Evolutionary conservation across 2,113 vertebrate species (phyloP).

Genomic region (Plestiodon gilberti): DNA sequence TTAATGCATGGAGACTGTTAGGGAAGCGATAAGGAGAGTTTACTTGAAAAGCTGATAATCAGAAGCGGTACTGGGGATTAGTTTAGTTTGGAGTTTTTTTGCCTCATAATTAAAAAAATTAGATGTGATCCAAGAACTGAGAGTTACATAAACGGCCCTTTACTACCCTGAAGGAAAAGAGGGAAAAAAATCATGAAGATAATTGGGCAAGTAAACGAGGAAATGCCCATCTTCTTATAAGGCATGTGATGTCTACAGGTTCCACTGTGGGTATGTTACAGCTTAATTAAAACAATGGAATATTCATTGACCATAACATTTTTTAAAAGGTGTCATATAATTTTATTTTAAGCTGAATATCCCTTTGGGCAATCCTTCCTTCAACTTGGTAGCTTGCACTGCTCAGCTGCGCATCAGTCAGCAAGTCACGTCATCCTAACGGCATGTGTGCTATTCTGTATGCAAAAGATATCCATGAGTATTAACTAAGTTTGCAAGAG

Average conservation of each 20-base stretch:
- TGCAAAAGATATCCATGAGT: constrained; percentile 77
- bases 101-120: not conserved
- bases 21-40: fast-evolving
- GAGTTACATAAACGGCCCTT: not conserved
- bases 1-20: not conserved
- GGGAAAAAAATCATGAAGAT: not conserved
- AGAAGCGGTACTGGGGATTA: not conserved
- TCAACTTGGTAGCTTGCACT: constrained; percentile 24
- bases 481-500: constrained; percentile 80
- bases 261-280: not conserved
- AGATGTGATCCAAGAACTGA: not conserved
- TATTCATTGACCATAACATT: constrained; percentile 27
- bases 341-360: constrained; percentile 32
- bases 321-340: constrained; percentile 18
- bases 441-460: constrained; percentile 71
- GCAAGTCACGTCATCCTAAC: constrained; percentile 51
- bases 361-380: constrained; percentile 29
- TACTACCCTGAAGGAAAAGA: not conserved
- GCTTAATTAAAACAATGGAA: constrained; percentile 33
- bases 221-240: not conserved
- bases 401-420: constrained; percentile 26
- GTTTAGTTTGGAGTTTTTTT: not conserved
- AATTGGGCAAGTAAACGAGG: not conserved
- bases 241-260: not conserved
- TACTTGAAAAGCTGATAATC: fast-evolving